Percentiles rank a stretch among this genome's conserved stretches.
These are phyloP conservation scores for Apotomis betuletana DNA, from an alignment of 2,888 invertebrate species.

Conservation along the genomic window DNA sequence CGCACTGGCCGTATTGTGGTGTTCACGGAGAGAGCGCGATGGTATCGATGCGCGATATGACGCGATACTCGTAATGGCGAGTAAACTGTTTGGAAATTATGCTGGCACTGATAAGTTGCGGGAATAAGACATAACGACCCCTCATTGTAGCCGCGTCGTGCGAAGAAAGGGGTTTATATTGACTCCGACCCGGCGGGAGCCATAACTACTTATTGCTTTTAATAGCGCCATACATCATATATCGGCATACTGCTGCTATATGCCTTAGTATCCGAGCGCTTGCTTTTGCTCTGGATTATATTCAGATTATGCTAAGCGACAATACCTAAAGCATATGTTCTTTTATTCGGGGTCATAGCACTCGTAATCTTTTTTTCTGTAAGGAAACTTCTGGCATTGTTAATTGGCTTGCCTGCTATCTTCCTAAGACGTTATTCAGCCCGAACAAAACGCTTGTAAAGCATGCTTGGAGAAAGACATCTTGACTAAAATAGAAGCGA, in stretches of 20 bases:
- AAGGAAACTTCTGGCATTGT: neutral
- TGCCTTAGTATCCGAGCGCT: slow-evolving; percentile 12
- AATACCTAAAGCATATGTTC: neutral
- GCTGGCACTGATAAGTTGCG: slow-evolving; percentile 38
- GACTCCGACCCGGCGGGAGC: slow-evolving; percentile 13
- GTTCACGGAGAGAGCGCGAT: slow-evolving; percentile 14
- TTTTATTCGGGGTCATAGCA: slow-evolving; percentile 1
- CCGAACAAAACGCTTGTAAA: slow-evolving; percentile 17
- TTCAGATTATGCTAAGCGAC: slow-evolving; percentile 5
- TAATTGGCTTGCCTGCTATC: slow-evolving; percentile 15
- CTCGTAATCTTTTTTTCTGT: neutral
- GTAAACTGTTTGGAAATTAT: slow-evolving; percentile 41
- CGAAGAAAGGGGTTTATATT: slow-evolving; percentile 1
- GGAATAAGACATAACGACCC: slow-evolving; percentile 38
- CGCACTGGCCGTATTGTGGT: slow-evolving; percentile 16
- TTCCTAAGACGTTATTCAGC: slow-evolving; percentile 10
- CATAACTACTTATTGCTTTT: slow-evolving; percentile 19
- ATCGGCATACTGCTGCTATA: slow-evolving; percentile 4
- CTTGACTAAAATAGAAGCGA: slow-evolving; percentile 24
- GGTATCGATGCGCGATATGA: slow-evolving; percentile 31
- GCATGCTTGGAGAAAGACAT: slow-evolving; percentile 1
- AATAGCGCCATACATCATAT: slow-evolving; percentile 14
- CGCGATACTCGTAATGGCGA: slow-evolving; percentile 36
- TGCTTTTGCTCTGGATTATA: slow-evolving; percentile 8
- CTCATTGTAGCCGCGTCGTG: slow-evolving; percentile 14